phyloP scores from a whole-genome alignment of 1,140 invertebrate genomes.

The Drosophila parabipectinata region DNA sequence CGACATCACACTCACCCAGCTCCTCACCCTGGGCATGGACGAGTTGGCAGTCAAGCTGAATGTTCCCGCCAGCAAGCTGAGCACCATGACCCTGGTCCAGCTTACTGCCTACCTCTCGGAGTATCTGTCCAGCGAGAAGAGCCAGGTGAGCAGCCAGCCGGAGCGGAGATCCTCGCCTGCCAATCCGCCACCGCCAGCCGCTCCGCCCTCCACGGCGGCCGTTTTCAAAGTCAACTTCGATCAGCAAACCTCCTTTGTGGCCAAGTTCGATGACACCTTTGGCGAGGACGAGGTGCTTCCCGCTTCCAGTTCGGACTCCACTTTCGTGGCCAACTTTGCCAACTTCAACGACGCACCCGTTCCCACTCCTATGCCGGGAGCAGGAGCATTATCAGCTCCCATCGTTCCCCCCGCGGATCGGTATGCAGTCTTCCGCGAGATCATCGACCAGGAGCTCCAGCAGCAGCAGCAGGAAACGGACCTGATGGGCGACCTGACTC shows the following conservation, averaged over 20 bases:
- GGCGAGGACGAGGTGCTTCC: constrained; percentile 66
- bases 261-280: constrained; percentile 87
- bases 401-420: constrained; percentile 87
- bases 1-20: constrained; percentile 92
- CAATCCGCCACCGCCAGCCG: constrained; percentile 23
- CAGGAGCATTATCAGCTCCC: constrained; percentile 21
- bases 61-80: constrained; percentile 90
- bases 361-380: constrained; percentile 68
- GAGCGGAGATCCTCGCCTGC: constrained; percentile 47
- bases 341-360: constrained; percentile 85
- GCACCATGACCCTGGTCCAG: constrained; percentile 93
- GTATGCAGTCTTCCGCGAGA: constrained; percentile 93
- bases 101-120: constrained; percentile 91
- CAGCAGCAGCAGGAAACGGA: constrained; percentile 85
- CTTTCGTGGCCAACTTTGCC: constrained; percentile 87
- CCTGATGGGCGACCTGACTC: constrained; percentile 68
- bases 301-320: constrained; percentile 1
- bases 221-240: constrained; percentile 87
- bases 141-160: constrained; percentile 7
- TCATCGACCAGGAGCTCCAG: constrained; percentile 89
- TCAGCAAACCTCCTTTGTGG: constrained; percentile 81
- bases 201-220: constrained; percentile 39
- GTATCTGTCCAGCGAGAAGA: constrained; percentile 85
- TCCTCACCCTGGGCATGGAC: constrained; percentile 91
- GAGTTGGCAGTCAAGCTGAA: constrained; percentile 90